phyloP scores from a whole-genome alignment of 2,888 invertebrate genomes.

The Sipha maydis region DNA sequence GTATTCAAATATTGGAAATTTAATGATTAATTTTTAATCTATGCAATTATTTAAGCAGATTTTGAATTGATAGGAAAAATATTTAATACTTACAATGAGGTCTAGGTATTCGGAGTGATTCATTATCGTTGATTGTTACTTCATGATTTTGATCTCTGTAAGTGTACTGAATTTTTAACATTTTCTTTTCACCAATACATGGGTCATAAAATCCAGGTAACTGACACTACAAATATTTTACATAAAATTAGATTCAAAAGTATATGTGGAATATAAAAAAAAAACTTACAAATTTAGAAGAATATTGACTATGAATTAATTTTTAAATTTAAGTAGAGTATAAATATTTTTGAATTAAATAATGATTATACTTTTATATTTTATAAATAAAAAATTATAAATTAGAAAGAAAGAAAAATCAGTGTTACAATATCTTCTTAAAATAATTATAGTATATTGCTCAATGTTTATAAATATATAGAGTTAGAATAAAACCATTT shows the following conservation, averaged over 20 bases:
- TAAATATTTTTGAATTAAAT: background rate
- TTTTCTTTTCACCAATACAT: conserved; percentile 91
- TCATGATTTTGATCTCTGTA: conserved; percentile 84
- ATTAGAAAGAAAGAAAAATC: background rate
- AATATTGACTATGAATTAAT: background rate
- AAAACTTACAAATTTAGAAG: background rate
- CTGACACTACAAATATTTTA: conserved; percentile 78
- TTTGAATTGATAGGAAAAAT: background rate
- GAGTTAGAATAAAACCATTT: background rate
- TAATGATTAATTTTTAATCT: background rate
- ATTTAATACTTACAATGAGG: conserved; percentile 47
- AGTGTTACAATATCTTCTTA: background rate
- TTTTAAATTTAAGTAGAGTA: background rate
- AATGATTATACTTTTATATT: background rate
- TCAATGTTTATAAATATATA: background rate
- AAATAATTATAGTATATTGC: background rate
- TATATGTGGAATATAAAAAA: background rate
- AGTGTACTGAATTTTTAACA: conserved; percentile 84
- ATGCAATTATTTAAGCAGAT: background rate
- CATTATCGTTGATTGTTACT: conserved; percentile 81
- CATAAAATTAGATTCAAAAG: conserved; percentile 19
- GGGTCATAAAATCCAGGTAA: conserved; percentile 97
- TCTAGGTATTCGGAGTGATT: conserved; percentile 81
- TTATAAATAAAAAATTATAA: background rate
- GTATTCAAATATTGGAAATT: background rate